phyloP scores from a whole-genome alignment of 2,888 invertebrate species.

The Fragum fragum region DNA sequence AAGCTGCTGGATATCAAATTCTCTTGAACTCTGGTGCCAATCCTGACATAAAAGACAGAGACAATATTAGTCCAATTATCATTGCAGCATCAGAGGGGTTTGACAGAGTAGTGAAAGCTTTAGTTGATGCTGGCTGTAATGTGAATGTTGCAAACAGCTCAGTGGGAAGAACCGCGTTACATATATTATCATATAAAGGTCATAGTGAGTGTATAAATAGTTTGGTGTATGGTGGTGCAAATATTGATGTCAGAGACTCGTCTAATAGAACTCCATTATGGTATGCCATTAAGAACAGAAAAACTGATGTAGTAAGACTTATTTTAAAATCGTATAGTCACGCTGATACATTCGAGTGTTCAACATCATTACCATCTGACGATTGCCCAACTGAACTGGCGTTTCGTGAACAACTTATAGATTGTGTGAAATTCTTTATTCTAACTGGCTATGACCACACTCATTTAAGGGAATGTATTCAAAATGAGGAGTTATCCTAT shows the following conservation, averaged over 20 bases:
- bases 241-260: constrained; percentile 77
- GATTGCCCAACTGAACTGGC: constrained; percentile 79
- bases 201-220: constrained; percentile 79
- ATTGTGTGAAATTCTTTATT: constrained; percentile 82
- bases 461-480: constrained; percentile 73
- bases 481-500: constrained; percentile 56
- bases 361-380: constrained; percentile 57
- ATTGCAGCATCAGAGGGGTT: constrained; percentile 85
- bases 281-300: constrained; percentile 82
- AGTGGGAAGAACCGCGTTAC: constrained; percentile 78
- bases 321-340: constrained; percentile 81
- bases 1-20: constrained; percentile 78
- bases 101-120: constrained; percentile 77
- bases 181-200: constrained; percentile 84
- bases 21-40: constrained; percentile 81
- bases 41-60: constrained; percentile 78
- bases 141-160: constrained; percentile 79
- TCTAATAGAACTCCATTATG: constrained; percentile 79
- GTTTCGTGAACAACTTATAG: constrained; percentile 67
- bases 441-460: constrained; percentile 80
- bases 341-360: constrained; percentile 78
- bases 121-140: constrained; percentile 77
- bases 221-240: constrained; percentile 77
- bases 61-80: constrained; percentile 82
- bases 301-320: constrained; percentile 77